Conservation (phyloP, 2,888 invertebrate species). For the Sinodicranocentrus sp. region DNA sequence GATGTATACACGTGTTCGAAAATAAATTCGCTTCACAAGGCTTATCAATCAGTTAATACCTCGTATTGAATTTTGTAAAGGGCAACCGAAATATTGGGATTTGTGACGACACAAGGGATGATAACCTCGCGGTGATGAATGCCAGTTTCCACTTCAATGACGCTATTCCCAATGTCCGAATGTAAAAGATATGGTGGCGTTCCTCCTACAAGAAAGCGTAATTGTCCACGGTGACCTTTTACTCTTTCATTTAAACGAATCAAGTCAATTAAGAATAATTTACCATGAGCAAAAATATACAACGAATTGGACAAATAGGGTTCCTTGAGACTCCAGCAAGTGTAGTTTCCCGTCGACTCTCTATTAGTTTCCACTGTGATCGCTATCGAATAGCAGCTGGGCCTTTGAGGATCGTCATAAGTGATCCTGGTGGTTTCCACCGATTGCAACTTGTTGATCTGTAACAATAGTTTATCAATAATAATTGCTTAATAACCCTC, state of each 20-base stretch:
- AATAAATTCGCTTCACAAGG: no score
- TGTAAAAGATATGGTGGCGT: slow-evolving; percentile 68
- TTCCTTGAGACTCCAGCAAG: slow-evolving; percentile 64
- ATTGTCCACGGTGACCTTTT: no score
- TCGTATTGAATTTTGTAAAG: slow-evolving; percentile 66
- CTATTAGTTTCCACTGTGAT: slow-evolving; percentile 60
- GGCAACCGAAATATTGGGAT: slow-evolving; percentile 71
- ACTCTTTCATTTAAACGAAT: no score
- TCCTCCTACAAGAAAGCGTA: slow-evolving; percentile 51
- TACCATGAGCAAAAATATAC: slow-evolving; percentile 71
- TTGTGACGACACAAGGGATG: slow-evolving; percentile 70
- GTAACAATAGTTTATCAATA: no score
- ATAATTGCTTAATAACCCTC: neutral
- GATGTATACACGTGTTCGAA: no score
- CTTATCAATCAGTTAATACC: slow-evolving; percentile 48
- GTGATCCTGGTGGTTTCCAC: slow-evolving; percentile 63
- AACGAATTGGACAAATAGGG: slow-evolving; percentile 44
- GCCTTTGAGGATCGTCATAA: slow-evolving; percentile 41
- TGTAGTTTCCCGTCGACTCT: slow-evolving; percentile 68
- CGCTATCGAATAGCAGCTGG: slow-evolving; percentile 62
- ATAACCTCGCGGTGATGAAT: slow-evolving; percentile 36
- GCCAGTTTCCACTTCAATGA: slow-evolving; percentile 62
- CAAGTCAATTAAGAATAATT: no score
- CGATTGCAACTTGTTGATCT: slow-evolving; percentile 66
- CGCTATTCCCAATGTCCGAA: slow-evolving; percentile 61